phyloP scores from a whole-genome alignment of 2,113 vertebrate species.

The Pollachius pollachius region DNA sequence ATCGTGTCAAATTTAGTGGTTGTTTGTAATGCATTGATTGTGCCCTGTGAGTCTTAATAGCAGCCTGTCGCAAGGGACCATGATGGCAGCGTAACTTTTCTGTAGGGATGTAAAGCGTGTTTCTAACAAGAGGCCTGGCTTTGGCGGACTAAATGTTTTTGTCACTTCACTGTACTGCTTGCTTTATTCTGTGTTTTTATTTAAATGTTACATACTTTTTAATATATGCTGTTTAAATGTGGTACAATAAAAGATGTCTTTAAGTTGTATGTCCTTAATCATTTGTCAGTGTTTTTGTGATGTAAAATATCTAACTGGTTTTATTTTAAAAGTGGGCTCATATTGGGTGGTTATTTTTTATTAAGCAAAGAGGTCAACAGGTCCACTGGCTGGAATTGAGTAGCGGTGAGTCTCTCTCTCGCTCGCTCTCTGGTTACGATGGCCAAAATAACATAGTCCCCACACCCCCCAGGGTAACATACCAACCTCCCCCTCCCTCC shows the following conservation, averaged over 20 bases:
- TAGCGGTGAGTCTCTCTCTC: too few species aligned
- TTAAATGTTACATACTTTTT: constrained; percentile 56
- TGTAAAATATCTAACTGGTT: too few species aligned
- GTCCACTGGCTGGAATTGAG: too few species aligned
- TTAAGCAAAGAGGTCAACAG: too few species aligned
- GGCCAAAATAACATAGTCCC: too few species aligned
- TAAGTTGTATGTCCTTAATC: not conserved
- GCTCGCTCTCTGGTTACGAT: too few species aligned
- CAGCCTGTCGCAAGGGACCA: constrained; percentile 39
- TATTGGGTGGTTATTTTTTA: too few species aligned
- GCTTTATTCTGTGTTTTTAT: constrained; percentile 56
- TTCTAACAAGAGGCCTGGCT: constrained; percentile 10
- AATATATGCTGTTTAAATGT: constrained; percentile 1
- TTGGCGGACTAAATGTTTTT: constrained; percentile 12
- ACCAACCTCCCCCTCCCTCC: too few species aligned
- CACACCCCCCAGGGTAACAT: too few species aligned
- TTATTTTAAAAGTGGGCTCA: too few species aligned
- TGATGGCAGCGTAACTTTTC: constrained; percentile 35
- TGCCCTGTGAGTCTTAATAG: constrained; percentile 43
- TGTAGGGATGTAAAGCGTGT: not conserved
- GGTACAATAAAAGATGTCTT: not conserved
- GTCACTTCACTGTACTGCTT: constrained; percentile 24
- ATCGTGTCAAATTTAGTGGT: constrained; percentile 8
- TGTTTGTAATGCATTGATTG: constrained; percentile 38
- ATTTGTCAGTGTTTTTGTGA: too few species aligned